A percentile compares a stretch with the other conserved stretches of the same genome.
Conservation (phyloP, 2,888 invertebrate species). For the Yponomeuta plumbellus region DNA sequence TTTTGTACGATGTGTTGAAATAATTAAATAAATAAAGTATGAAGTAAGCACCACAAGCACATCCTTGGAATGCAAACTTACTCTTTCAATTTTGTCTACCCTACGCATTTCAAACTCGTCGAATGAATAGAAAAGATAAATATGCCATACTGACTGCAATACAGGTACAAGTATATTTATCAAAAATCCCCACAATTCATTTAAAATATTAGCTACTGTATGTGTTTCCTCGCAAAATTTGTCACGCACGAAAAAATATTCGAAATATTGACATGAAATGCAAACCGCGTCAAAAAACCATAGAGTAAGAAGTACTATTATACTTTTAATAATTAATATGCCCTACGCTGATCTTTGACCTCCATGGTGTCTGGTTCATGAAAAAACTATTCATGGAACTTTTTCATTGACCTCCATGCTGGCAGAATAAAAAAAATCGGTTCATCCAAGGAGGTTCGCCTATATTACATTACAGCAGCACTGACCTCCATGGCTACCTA, state of each 20-base stretch:
- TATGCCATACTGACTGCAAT: slow-evolving; percentile 53
- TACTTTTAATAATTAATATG: not conserved
- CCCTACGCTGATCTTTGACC: too few species aligned
- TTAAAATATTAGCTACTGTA: slow-evolving; percentile 56
- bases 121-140: slow-evolving; percentile 49
- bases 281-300: slow-evolving; percentile 12
- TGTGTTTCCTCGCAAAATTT: slow-evolving; percentile 43
- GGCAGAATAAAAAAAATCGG: too few species aligned
- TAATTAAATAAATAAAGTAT: too few species aligned
- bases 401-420: too few species aligned
- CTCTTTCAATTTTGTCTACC: slow-evolving; percentile 13
- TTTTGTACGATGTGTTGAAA: too few species aligned
- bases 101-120: slow-evolving; percentile 64
- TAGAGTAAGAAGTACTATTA: not conserved
- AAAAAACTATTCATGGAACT: too few species aligned
- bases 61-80: not conserved
- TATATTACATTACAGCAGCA: too few species aligned
- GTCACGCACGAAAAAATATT: slow-evolving; percentile 47
- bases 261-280: slow-evolving; percentile 33
- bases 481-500: too few species aligned
- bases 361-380: too few species aligned
- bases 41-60: not conserved
- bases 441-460: too few species aligned
- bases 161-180: slow-evolving; percentile 45
- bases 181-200: slow-evolving; percentile 49